Conservation (phyloP, 1,140 invertebrate genomes). For the Cyphomyrmex costatus region DNA sequence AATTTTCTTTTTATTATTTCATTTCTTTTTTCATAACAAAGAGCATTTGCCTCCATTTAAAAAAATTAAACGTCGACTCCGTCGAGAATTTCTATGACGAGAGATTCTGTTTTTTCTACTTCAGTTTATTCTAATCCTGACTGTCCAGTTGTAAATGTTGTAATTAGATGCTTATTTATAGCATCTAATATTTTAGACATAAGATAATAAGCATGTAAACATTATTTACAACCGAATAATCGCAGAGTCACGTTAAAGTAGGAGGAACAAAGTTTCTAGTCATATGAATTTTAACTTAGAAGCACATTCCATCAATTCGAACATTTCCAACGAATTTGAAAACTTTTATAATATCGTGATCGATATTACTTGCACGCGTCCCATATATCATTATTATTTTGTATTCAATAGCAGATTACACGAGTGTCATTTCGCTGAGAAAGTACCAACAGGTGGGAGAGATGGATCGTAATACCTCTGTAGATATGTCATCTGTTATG, state of each 20-base stretch:
- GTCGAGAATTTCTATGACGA: too few species aligned
- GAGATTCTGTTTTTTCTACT: too few species aligned
- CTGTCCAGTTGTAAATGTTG: too few species aligned
- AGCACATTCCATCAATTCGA: background rate
- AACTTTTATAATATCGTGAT: constrained; percentile 7
- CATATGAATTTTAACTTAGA: too few species aligned
- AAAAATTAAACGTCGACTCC: background rate
- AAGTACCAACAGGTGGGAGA: constrained; percentile 40
- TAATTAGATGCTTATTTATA: too few species aligned
- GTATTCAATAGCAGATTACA: constrained; percentile 30
- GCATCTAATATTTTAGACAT: too few species aligned
- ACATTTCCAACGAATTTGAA: background rate
- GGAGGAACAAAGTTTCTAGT: too few species aligned
- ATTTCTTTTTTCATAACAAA: background rate
- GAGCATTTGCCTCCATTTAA: background rate
- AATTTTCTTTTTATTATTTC: background rate
- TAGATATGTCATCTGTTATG: constrained; percentile 41
- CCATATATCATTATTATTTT: constrained; percentile 1
- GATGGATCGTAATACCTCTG: constrained; percentile 45
- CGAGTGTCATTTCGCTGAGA: constrained; percentile 42
- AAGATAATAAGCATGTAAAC: too few species aligned
- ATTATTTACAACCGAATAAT: too few species aligned
- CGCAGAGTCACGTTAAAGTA: too few species aligned
- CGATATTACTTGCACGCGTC: background rate
- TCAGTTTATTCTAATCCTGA: too few species aligned